These are phyloP conservation scores for Leucoma salicis DNA, from an alignment of 2,888 invertebrate species.

Conservation along the genomic window DNA sequence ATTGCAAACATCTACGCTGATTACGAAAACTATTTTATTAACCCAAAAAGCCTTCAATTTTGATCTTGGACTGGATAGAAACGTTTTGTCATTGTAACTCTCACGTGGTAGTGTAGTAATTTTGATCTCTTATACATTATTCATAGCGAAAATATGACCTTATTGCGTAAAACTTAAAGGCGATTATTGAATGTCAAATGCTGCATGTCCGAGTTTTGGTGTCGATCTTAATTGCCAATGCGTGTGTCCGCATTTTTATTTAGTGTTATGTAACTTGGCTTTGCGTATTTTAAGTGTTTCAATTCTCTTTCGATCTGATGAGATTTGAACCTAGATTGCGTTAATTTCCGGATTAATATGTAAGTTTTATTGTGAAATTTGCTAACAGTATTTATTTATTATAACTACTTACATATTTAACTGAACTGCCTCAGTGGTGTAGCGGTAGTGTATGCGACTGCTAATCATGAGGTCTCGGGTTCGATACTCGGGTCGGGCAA, in stretches of 20 bases:
- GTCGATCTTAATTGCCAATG: conserved; percentile 34
- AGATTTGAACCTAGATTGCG: conserved; percentile 4
- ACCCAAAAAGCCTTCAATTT: conserved; percentile 38
- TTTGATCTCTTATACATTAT: conserved; percentile 34
- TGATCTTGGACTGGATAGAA: conserved; percentile 49
- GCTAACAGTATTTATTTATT: no score
- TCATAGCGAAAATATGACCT: conserved; percentile 19
- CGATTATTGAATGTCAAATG: conserved; percentile 16
- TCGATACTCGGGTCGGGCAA: no score
- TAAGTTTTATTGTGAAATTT: no score
- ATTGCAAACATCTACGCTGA: conserved; percentile 11
- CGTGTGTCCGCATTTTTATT: conserved; percentile 38
- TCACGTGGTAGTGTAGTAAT: conserved; percentile 33
- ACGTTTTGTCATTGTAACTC: conserved; percentile 31
- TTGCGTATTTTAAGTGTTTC: conserved; percentile 8
- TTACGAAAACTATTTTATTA: conserved; percentile 31
- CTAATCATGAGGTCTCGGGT: no score
- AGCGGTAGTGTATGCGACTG: no score
- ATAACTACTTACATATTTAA: no score
- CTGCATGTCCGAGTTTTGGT: conserved; percentile 17
- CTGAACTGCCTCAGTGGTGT: no score
- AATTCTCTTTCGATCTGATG: conserved; percentile 18
- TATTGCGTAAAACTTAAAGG: conserved; percentile 20
- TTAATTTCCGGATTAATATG: background rate
- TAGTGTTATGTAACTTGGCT: conserved; percentile 21